A percentile compares a stretch with the other conserved stretches of the same genome.
phyloP scores from a whole-genome alignment of 2,888 invertebrate genomes.

The Herminia tarsipennalis region DNA sequence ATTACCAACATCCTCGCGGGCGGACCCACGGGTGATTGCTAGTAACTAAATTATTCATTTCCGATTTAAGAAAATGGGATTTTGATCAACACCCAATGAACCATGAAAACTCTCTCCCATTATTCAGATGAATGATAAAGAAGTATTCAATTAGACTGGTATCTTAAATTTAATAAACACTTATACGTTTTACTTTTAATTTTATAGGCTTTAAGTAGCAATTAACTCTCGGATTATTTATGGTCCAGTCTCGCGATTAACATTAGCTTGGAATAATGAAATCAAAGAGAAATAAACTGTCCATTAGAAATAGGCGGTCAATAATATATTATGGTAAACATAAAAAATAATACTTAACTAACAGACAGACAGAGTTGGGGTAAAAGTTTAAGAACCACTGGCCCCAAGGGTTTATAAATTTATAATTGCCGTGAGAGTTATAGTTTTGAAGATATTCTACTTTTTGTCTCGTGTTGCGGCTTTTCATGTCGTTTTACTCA shows the following conservation, averaged over 20 bases:
- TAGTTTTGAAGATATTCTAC: too few species aligned
- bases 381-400: too few species aligned
- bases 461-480: too few species aligned
- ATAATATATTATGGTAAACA: neutral
- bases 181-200: conserved; percentile 8
- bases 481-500: too few species aligned
- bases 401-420: too few species aligned
- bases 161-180: conserved; percentile 5
- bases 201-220: conserved; percentile 3
- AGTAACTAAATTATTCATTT: too few species aligned
- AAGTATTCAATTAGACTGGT: conserved; percentile 2
- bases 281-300: neutral
- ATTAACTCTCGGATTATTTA: conserved; percentile 9
- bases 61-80: too few species aligned
- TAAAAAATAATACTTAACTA: neutral
- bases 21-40: too few species aligned
- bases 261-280: conserved; percentile 1
- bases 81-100: too few species aligned
- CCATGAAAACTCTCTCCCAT: neutral
- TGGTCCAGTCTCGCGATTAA: neutral
- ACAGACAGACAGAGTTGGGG: too few species aligned
- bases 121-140: conserved; percentile 1
- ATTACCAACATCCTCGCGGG: too few species aligned
- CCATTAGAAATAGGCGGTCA: conserved; percentile 5
- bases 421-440: too few species aligned